phyloP scores from a whole-genome alignment of 2,888 invertebrate species.

The Saturnia japonica region DNA sequence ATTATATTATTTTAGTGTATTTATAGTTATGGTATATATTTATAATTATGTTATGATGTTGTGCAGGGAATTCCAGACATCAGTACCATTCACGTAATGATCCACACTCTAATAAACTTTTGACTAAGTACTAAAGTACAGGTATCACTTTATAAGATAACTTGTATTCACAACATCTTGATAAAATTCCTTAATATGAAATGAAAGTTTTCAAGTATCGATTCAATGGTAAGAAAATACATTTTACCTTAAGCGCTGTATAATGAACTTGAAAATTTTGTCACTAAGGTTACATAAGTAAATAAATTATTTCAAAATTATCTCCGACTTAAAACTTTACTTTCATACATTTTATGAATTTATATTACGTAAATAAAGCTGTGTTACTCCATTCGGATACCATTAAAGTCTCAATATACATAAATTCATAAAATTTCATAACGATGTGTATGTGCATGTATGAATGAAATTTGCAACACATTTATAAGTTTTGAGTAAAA shows the following conservation, averaged over 20 bases:
- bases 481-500: slow-evolving; percentile 35
- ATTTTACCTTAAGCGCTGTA: not conserved
- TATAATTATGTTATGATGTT: too few relatives aligned
- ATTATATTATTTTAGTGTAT: too few relatives aligned
- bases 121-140: too few relatives aligned
- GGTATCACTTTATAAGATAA: too few relatives aligned
- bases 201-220: not conserved
- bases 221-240: not conserved
- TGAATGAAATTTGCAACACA: slow-evolving; percentile 37
- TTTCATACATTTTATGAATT: slow-evolving; percentile 33
- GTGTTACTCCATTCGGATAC: slow-evolving; percentile 53
- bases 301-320: not conserved
- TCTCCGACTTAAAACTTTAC: not conserved
- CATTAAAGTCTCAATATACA: slow-evolving; percentile 45
- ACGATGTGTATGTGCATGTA: slow-evolving; percentile 26
- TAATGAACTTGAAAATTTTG: not conserved
- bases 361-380: slow-evolving; percentile 52
- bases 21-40: too few relatives aligned
- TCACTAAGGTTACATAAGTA: not conserved
- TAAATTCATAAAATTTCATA: slow-evolving; percentile 49
- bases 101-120: too few relatives aligned
- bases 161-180: too few relatives aligned
- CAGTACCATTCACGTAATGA: too few relatives aligned
- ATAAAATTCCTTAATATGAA: not conserved
- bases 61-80: too few relatives aligned